Evolutionary conservation across 2,113 vertebrate species (phyloP), one percentile per base, ranked within the genome.

Genomic region (Tor tambroides): DNA sequence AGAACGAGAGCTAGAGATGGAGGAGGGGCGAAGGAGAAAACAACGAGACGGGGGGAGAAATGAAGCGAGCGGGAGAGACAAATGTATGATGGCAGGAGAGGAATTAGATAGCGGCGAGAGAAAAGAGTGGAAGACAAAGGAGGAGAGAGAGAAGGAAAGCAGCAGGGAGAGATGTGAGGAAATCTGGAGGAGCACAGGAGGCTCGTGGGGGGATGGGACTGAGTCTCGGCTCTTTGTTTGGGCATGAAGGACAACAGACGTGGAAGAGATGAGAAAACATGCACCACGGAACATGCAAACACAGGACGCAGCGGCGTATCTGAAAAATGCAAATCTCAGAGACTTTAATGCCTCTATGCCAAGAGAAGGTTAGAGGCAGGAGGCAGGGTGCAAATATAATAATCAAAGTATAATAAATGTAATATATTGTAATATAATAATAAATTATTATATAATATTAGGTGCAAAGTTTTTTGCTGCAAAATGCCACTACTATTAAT

Each of bases 111-210:
- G 65, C 46, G 65, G 59, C 51, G 28, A 49, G 35, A 74, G 71
- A 51, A 65, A 65, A 43, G 49, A 81, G 35, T 4, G 89, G 85
- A 75, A 85, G 54, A 86, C 75, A 88, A 77, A 86, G 86, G 56
- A 94, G 30, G 6, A 91, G 90, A 93, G 83, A 85, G 72, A 35
- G 49, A 93, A 89, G 11, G 14, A 84, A 91, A 89, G 91, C 90
- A 82, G 71, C 80, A 91, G 85, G 84, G 82, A 87, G 28, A 80
- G 67, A 75, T 23, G 35, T 38, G 65, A 67, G 80, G 74, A 87
- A 89, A 91, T 92, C 90, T 90, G 92, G 77, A 92, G 75, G 87
- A 93, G 87, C 30, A 75, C 56, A 69, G 89, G 87, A 83, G 49
- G 74, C 84, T 88, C 77, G 91, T 85, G 83, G 91, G 90, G 91